Percentiles rank a stretch among this genome's conserved stretches.
These are phyloP conservation scores for Macrobrachium rosenbergii DNA, from an alignment of 1,140 invertebrate species.

Conservation along the genomic window DNA sequence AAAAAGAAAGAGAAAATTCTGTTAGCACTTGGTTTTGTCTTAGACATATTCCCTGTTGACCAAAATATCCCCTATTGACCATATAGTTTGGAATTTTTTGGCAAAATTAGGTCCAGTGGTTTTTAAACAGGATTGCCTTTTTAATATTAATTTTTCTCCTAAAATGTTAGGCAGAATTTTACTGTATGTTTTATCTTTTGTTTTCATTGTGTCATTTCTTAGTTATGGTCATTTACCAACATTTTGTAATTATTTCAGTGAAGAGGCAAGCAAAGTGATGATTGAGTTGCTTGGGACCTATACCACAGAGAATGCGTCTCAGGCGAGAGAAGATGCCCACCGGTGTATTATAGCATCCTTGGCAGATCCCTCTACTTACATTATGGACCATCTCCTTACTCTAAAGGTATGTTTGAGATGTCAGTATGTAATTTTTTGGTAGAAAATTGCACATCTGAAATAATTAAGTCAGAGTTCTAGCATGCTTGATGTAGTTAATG, in stretches of 20 bases:
- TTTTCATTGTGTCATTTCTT: too few species aligned
- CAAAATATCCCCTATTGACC: too few species aligned
- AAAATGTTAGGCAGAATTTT: too few species aligned
- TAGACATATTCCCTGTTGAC: too few species aligned
- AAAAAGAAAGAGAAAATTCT: too few species aligned
- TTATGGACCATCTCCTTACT: slow-evolving; percentile 92
- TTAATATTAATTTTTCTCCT: too few species aligned
- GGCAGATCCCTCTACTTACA: slow-evolving; percentile 94
- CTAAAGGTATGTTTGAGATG: slow-evolving; percentile 76
- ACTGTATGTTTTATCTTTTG: too few species aligned
- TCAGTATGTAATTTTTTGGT: neutral
- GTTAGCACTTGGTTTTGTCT: too few species aligned
- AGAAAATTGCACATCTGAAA: neutral
- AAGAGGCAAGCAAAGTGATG: slow-evolving; percentile 95
- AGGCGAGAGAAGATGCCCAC: slow-evolving; percentile 95
- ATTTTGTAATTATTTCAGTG: slow-evolving; percentile 74
- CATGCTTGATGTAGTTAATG: too few species aligned
- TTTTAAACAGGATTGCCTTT: too few species aligned
- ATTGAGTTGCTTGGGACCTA: slow-evolving; percentile 95
- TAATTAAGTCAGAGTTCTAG: neutral
- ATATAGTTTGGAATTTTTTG: too few species aligned
- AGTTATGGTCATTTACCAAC: neutral
- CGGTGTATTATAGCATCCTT: slow-evolving; percentile 95
- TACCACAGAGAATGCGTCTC: slow-evolving; percentile 95
- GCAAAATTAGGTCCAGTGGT: too few species aligned